Evolutionary conservation across 2,888 invertebrate species (phyloP), one percentile per base, ranked within the genome.

Genomic region (Leptura quadrifasciata): DNA sequence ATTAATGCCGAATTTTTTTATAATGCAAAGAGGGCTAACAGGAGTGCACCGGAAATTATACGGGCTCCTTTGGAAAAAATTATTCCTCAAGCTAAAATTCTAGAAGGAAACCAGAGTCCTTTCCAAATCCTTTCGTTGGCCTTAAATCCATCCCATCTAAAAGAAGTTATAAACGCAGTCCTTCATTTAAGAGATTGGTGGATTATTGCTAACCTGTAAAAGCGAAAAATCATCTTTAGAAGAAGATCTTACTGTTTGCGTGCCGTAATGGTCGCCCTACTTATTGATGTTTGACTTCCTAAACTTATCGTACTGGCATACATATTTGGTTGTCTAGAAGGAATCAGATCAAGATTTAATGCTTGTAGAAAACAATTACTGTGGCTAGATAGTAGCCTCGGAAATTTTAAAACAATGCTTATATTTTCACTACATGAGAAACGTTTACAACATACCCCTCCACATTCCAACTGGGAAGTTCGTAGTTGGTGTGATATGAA

Each of bases 201-300:
- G 95, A 0, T 87, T 98, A 9, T 92, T 94, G 74, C 91, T 92
- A 39, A 92, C 92, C 0, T 87, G 91, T 0, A 89, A 92, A 52
- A 87, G 87, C 0, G 67, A 76, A 5, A 74, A 79, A 20, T 82
- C 84, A 0, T 61, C 78, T 21, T 77, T 81, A 3, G 97, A 98
- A 88, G 98, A 98, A 0, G 95, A 97, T 80, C 85, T 98, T 60
- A 98, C 98, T 95, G 94, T 87, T 89, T 98, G 81, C 98, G 98
- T 0, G 91, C 91, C 9, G 91, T 98, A 0, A 95, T 98, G 94
- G 94, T 96, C 0, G 90, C 90, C 55, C 89, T 98, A 57, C 98
- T 98, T 0, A 86, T 98, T 0, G 95, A 97, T 87, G 94, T 97
- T 35, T 92, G 92, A 74, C 89, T 97, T 3, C 92, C 95, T 10